Evolutionary conservation across 1,140 invertebrate species (phyloP).

Genomic region (Aethina tumida): DNA sequence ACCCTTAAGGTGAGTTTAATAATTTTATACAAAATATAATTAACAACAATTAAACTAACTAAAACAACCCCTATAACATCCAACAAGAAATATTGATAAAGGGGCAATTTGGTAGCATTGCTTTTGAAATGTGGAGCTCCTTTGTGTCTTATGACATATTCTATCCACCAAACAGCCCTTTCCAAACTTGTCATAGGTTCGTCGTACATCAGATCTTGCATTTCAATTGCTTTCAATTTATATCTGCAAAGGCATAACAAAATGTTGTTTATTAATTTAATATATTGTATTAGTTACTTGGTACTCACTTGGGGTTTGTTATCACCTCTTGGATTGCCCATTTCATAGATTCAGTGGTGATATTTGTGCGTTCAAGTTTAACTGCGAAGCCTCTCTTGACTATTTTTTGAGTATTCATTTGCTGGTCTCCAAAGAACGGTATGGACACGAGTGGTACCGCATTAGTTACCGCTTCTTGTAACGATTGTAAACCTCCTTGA

Average conservation of each 20-base stretch:
- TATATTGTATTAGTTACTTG: not conserved
- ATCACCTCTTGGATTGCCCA: conserved; percentile 2
- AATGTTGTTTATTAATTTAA: not conserved
- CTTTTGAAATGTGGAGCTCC: conserved; percentile 32
- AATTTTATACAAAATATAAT: too few species aligned
- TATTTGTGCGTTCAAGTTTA: conserved; percentile 6
- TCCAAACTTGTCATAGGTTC: conserved; percentile 31
- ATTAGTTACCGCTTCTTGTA: conserved; percentile 37
- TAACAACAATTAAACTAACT: too few species aligned
- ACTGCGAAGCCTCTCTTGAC: conserved; percentile 19
- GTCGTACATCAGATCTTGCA: too few species aligned
- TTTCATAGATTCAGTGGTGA: conserved; percentile 1
- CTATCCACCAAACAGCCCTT: conserved; percentile 39
- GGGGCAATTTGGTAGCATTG: conserved; percentile 27
- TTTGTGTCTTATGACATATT: conserved; percentile 38
- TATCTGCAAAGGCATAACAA: too few species aligned
- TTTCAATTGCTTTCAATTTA: too few species aligned
- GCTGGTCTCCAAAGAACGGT: conserved; percentile 31
- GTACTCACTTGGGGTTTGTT: too few species aligned
- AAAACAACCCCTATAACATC: conserved; percentile 32
- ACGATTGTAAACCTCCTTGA: conserved; percentile 40
- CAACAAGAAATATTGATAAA: conserved; percentile 37
- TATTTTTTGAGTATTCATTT: conserved; percentile 18
- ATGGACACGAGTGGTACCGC: conserved; percentile 40
- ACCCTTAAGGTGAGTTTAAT: too few species aligned